phyloP scores from a whole-genome alignment of 2,888 invertebrate species.

The Ametastegia equiseti region DNA sequence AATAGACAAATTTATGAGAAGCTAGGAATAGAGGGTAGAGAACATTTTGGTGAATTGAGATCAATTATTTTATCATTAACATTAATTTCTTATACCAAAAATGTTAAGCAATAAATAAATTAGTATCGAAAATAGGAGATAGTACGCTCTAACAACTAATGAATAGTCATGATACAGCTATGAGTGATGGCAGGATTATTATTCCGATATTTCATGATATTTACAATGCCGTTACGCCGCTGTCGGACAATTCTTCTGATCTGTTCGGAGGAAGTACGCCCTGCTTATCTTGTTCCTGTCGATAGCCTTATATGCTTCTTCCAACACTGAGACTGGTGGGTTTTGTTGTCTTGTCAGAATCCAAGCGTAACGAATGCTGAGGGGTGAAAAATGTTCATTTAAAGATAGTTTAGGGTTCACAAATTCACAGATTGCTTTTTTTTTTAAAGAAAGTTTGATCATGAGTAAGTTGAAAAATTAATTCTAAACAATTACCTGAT shows the following conservation, averaged over 20 bases:
- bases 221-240: slow-evolving; percentile 35
- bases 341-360: slow-evolving; percentile 81
- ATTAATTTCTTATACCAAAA: slow-evolving; percentile 25
- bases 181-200: slow-evolving; percentile 1
- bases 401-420: not conserved
- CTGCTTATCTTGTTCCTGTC: slow-evolving; percentile 80
- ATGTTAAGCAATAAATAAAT: slow-evolving; percentile 42
- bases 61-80: slow-evolving; percentile 20
- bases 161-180: not conserved
- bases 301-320: slow-evolving; percentile 79
- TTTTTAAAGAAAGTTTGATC: not conserved
- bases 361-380: slow-evolving; percentile 77
- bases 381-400: not conserved
- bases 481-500: slow-evolving; percentile 76
- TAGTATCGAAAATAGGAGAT: not conserved
- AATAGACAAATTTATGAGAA: not conserved
- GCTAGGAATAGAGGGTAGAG: not conserved
- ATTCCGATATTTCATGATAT: not conserved
- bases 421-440: not conserved
- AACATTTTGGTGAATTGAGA: slow-evolving; percentile 35
- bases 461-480: slow-evolving; percentile 51
- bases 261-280: slow-evolving; percentile 80
- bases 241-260: slow-evolving; percentile 81
- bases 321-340: slow-evolving; percentile 79
- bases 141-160: not conserved